Base-by-base conservation (phyloP, 2,797 vertebrate species). In the Epinephelus awoara region DNA sequence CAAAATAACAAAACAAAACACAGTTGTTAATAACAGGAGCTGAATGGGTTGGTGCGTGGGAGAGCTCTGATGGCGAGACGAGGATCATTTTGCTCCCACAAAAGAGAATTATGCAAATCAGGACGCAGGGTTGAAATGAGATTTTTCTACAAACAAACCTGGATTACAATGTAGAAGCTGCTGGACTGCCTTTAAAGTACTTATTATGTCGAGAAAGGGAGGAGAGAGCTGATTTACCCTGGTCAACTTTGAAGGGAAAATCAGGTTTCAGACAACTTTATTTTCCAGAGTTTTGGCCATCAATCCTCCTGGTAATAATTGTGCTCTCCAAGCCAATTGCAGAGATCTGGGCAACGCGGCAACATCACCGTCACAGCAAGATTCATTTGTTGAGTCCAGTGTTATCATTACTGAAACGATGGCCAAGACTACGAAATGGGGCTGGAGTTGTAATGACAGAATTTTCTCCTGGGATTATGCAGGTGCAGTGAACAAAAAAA, bases 31-130 rank as follows among this genome's bases (percentile, higher is more conserved):
- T 90, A 89, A 86, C 78, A 52, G 66, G 56, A 70, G 81, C 73
- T 64, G 81, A 77, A 78, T 73, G 87, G 79, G 77, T 63, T 21
- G 44, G 86, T 54, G 79, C 54, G 89, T 90, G 89, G 90, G 89
- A 80, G 87, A 83, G 82, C 84, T 75, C 63, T 69, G 83, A 49
- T 80, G 87, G 85, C 34, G 73, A 89, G 75, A 82, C 70, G 34
- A 70, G 72, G 74, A 83, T 85, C 80, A 67, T 71, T 88, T 82
- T 61, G 79, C 85, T 84, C 57, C 80, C 77, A 85, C 87, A 77
- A 80, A 83, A 85, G 83, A 85, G 79, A 85, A 84, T 87, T 88
- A 91, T 91, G 88, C 50, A 91, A 91, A 91, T 88, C 27, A 69
- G 72, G 75, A 61, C 21, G 80, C 54, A 6, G 65, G 17, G 67